Percentiles rank a stretch among this genome's conserved stretches.
These are phyloP conservation scores for Panthera uncia DNA, from an alignment of 2,113 vertebrate species.

Conservation along the genomic window DNA sequence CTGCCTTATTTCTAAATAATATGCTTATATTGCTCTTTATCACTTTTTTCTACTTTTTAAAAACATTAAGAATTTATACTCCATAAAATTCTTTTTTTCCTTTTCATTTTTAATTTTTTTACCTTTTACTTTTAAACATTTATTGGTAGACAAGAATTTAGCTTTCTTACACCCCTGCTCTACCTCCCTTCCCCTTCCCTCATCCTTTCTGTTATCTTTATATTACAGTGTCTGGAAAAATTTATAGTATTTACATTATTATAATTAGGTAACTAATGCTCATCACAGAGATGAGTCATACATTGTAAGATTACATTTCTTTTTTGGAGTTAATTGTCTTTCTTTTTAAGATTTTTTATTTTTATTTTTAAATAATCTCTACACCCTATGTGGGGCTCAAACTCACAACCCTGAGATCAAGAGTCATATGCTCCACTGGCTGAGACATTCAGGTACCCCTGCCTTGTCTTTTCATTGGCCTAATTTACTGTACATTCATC, in stretches of 20 bases:
- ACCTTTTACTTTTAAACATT: neutral
- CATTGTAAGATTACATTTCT: neutral
- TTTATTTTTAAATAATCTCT: too few relatives aligned
- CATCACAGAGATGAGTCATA: neutral
- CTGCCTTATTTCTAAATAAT: conserved; percentile 18
- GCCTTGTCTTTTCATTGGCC: neutral
- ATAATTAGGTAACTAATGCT: neutral
- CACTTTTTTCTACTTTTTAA: neutral
- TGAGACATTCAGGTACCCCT: too few relatives aligned
- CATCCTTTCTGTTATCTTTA: neutral
- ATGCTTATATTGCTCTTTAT: neutral
- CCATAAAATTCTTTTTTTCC: neutral
- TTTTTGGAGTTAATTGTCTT: conserved; percentile 39
- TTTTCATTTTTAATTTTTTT: neutral
- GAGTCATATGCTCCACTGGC: too few relatives aligned
- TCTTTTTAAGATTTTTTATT: neutral
- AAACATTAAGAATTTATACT: neutral
- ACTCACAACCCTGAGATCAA: too few relatives aligned
- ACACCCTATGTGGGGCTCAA: too few relatives aligned
- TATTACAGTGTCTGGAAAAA: conserved; percentile 18
- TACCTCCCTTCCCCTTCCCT: neutral
- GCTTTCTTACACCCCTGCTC: neutral
- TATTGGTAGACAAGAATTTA: neutral
- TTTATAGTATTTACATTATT: neutral
- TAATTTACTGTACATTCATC: neutral